A percentile compares a stretch with the other conserved stretches of the same genome.
phyloP scores from a whole-genome alignment of 2,888 invertebrate genomes.

The Schizotus pectinicornis region DNA sequence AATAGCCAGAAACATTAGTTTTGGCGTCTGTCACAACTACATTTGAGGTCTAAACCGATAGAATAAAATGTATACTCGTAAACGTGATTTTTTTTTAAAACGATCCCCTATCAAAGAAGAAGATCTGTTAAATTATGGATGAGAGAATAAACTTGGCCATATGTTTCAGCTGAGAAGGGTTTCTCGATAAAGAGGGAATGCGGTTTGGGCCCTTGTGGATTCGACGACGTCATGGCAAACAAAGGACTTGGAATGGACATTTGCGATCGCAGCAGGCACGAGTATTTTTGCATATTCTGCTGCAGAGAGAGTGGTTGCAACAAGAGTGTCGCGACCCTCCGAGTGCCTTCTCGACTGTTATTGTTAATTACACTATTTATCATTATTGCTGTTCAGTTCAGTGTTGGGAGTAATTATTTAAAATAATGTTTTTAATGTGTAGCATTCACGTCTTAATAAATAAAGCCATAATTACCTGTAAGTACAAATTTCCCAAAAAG shows the following conservation, averaged over 20 bases:
- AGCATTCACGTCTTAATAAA: too few species aligned
- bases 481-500: too few species aligned
- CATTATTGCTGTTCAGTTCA: too few species aligned
- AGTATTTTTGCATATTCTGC: constrained; percentile 58
- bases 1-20: too few species aligned
- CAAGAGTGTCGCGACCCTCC: constrained; percentile 35
- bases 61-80: too few species aligned
- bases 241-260: constrained; percentile 54
- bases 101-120: not conserved
- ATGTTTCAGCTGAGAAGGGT: constrained; percentile 52
- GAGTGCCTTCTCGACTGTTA: too few species aligned
- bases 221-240: constrained; percentile 54
- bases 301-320: constrained; percentile 58
- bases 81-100: not conserved
- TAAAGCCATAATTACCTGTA: too few species aligned
- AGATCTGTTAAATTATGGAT: constrained; percentile 11
- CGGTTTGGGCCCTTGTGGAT: constrained; percentile 58
- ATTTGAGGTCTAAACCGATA: not conserved
- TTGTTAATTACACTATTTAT: too few species aligned
- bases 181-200: constrained; percentile 57
- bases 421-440: too few species aligned
- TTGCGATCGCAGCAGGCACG: constrained; percentile 56
- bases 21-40: too few species aligned
- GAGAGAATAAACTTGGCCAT: too few species aligned
- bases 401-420: too few species aligned